Base-by-base conservation (phyloP, 2,113 vertebrate species). In the Poicephalus gulielmi region DNA sequence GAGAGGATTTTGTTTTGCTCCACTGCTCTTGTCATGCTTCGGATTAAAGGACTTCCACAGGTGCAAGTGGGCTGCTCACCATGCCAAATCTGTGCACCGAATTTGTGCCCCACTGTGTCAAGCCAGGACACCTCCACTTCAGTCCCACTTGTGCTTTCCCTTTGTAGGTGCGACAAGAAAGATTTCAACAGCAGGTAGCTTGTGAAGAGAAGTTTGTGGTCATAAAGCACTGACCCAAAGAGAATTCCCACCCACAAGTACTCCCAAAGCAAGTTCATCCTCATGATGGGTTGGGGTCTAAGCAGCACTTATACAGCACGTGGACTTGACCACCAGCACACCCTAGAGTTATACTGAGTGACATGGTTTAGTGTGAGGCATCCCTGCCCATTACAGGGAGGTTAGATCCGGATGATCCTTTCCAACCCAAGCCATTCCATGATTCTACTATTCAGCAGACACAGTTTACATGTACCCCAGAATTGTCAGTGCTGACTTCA, bases 1-100 rank as follows among this genome's bases (percentile, higher is more conserved):
- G 88, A 95, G 77, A 94, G 49, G 75, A 41, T 90, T 95, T 86
- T 93, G 63, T 94, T 96, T 93, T 86, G 53, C 53, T 91, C 39
- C 52, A 76, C 84, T 88, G 50, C 89, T 94, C 91, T 88, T 86
- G 90, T 87, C 50, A 63, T 64, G 90, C 73, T 47, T 52, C 66
- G 86, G 79, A 90, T 71, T 86, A 84, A 88, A 92, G 44, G 76
- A 86, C 60, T 76, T 89, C 41, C 86, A 83, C 41, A 14, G 1
- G 2, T 23, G 46, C 66, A 33, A 50, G 35, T 2, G 2, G 49
- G 69, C 44, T 5, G 3, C 5, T 67, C 66, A 18, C 52, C 6
- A 2, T n/a, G 2, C 19, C 5, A 12, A 25, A 17, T 27, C 5
- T 23, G 50, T 55, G 46, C 6, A 24, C 22, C 4, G 10, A 31